A percentile compares a stretch with the other conserved stretches of the same genome.
Evolutionary conservation across 2,888 invertebrate species (phyloP).

Genomic region (Andrena flavipes): DNA sequence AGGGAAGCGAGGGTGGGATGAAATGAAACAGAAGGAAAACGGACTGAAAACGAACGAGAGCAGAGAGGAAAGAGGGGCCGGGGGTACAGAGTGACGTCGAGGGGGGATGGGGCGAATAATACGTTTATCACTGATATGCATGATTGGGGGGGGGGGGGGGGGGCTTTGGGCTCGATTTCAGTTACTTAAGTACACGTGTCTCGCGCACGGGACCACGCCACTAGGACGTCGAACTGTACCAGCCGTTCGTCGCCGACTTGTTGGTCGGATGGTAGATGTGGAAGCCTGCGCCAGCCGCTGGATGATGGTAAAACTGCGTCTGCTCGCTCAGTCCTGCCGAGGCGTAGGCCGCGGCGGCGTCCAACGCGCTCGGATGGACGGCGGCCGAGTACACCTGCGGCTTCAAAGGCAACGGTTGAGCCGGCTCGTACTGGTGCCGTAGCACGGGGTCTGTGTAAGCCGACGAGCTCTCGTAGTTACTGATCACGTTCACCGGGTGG

Average conservation of each 20-base stretch:
- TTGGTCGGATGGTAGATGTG: conserved; percentile 94
- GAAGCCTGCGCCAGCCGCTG: conserved; percentile 90
- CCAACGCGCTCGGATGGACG: conserved; percentile 85
- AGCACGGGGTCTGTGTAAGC: conserved; percentile 85
- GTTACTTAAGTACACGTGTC: conserved; percentile 82
- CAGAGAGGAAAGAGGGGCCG: conserved; percentile 22
- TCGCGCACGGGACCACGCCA: conserved; percentile 74
- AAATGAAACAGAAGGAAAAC: neutral
- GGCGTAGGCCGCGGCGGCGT: conserved; percentile 88
- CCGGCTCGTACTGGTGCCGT: conserved; percentile 86
- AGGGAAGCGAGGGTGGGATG: neutral
- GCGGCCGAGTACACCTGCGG: conserved; percentile 93
- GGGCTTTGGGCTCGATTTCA: conserved; percentile 78
- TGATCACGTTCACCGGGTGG: conserved; percentile 86
- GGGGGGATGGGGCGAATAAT: conserved; percentile 38
- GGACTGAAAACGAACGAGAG: conserved; percentile 7
- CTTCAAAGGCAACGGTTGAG: conserved; percentile 92
- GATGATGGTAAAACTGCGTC: conserved; percentile 93
- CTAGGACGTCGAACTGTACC: conserved; percentile 93
- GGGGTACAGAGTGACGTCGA: conserved; percentile 53
- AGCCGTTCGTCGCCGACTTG: conserved; percentile 90
- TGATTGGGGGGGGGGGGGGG: conserved; percentile 11
- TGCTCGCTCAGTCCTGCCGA: conserved; percentile 88
- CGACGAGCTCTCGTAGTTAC: conserved; percentile 88
- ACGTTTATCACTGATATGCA: conserved; percentile 72